phyloP scores from a whole-genome alignment of 2,888 invertebrate genomes.

The Margaritifera margaritifera region DNA sequence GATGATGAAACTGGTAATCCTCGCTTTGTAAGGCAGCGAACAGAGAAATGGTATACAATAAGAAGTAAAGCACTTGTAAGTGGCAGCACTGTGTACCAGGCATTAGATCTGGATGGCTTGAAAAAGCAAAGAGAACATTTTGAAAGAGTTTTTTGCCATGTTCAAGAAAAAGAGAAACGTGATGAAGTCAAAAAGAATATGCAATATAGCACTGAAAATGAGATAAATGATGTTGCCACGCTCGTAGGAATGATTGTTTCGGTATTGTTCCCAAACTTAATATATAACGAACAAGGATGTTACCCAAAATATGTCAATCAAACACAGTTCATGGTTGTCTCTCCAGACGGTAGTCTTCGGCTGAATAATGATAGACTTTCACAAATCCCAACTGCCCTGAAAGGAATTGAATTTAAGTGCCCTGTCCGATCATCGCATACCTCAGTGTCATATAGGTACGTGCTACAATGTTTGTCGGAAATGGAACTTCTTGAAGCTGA shows the following conservation, averaged over 20 bases:
- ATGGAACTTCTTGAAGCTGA: too few species aligned
- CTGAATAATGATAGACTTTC: too few species aligned
- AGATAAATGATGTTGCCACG: conserved; percentile 4
- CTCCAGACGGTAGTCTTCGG: too few species aligned
- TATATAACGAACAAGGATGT: too few species aligned
- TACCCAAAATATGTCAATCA: too few species aligned
- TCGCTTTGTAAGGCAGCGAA: conserved; percentile 4
- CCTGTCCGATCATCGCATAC: too few species aligned
- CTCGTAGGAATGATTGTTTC: not conserved
- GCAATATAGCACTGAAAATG: conserved; percentile 8
- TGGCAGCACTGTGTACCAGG: conserved; percentile 5
- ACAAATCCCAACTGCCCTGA: too few species aligned
- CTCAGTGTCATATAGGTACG: too few species aligned
- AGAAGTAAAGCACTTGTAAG: conserved; percentile 9
- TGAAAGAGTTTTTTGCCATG: conserved; percentile 4
- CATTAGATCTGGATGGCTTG: conserved; percentile 6
- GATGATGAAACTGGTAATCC: not conserved
- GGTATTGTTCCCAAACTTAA: too few species aligned
- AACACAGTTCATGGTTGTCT: too few species aligned
- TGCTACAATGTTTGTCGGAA: too few species aligned
- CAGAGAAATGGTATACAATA: conserved; percentile 2
- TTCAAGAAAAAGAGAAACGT: not conserved
- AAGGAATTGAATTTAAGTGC: too few species aligned
- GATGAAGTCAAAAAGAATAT: not conserved
- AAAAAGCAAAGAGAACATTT: conserved; percentile 11